phyloP scores from a whole-genome alignment of 2,888 invertebrate genomes.

The Cryptophagus acutangulus region DNA sequence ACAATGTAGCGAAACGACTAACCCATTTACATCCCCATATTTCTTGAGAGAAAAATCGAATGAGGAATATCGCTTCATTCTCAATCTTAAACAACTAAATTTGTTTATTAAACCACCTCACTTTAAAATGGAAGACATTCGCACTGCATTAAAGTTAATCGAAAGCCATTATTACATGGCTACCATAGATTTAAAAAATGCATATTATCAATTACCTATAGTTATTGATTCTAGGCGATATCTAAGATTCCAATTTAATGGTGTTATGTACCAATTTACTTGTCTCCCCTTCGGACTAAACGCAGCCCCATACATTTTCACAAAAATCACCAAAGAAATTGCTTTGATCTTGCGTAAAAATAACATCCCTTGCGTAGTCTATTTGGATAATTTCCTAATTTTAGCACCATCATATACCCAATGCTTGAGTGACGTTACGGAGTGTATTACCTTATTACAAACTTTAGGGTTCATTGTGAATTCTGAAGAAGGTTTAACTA shows the following conservation, averaged over 20 bases:
- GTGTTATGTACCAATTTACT: neutral
- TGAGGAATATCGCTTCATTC: neutral
- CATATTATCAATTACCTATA: neutral
- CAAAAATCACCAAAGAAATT: neutral
- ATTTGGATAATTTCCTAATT: slow-evolving; percentile 9
- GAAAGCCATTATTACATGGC: neutral
- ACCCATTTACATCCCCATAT: neutral
- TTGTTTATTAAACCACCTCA: neutral
- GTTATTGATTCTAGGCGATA: neutral
- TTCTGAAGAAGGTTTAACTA: slow-evolving; percentile 5
- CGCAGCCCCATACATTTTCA: neutral
- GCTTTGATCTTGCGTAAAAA: neutral
- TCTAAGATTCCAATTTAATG: neutral
- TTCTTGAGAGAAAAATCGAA: neutral
- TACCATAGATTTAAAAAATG: neutral
- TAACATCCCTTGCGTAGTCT: slow-evolving; percentile 1
- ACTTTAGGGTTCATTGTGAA: slow-evolving; percentile 2
- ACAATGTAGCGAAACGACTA: too few relatives aligned
- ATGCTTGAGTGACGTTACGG: neutral
- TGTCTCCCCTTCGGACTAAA: neutral
- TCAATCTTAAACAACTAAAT: neutral
- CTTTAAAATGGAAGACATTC: neutral
- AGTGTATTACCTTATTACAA: neutral
- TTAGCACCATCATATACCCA: neutral
- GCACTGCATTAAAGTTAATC: neutral